A percentile compares a stretch with the other conserved stretches of the same genome.
Evolutionary conservation across 2,797 vertebrate species (phyloP).

Genomic region (Epinephelus awoara): DNA sequence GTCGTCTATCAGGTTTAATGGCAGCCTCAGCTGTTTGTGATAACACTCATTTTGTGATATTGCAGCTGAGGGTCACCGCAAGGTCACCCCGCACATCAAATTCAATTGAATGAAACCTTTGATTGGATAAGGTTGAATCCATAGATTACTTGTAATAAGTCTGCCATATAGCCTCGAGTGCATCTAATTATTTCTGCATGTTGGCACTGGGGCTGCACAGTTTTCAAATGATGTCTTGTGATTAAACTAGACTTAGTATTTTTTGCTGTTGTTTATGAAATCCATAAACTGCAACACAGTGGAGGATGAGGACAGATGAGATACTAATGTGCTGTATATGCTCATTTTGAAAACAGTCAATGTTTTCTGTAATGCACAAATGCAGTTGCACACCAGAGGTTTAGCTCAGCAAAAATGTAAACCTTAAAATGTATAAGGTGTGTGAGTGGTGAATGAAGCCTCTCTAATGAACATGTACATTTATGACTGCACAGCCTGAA

Average conservation of each 20-base stretch:
- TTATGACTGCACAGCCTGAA: neutral
- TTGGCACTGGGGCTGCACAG: conserved; percentile 16
- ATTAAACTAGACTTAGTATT: neutral
- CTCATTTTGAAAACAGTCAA: neutral
- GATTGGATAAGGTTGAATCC: conserved; percentile 47
- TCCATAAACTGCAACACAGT: conserved; percentile 4
- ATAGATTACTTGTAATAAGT: conserved; percentile 44
- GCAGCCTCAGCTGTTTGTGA: conserved; percentile 62
- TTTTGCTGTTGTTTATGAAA: conserved; percentile 14
- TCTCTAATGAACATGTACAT: conserved; percentile 10
- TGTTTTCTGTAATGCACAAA: conserved; percentile 9
- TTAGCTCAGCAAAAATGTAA: neutral
- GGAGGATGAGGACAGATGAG: neutral
- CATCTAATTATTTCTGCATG: conserved; percentile 38
- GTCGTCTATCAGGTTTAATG: conserved; percentile 70
- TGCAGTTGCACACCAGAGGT: neutral
- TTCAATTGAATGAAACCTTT: conserved; percentile 57
- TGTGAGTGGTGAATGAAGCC: neutral
- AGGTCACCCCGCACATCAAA: conserved; percentile 56
- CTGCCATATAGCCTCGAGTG: conserved; percentile 27
- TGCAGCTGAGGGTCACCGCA: conserved; percentile 54
- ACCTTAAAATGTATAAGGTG: neutral
- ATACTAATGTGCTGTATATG: conserved; percentile 12
- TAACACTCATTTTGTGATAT: conserved; percentile 68
- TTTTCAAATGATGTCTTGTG: conserved; percentile 44